Percentiles rank a stretch among this genome's conserved stretches.
Evolutionary conservation across 1,140 invertebrate species (phyloP).

Genomic region (Dufourea novaeangliae): DNA sequence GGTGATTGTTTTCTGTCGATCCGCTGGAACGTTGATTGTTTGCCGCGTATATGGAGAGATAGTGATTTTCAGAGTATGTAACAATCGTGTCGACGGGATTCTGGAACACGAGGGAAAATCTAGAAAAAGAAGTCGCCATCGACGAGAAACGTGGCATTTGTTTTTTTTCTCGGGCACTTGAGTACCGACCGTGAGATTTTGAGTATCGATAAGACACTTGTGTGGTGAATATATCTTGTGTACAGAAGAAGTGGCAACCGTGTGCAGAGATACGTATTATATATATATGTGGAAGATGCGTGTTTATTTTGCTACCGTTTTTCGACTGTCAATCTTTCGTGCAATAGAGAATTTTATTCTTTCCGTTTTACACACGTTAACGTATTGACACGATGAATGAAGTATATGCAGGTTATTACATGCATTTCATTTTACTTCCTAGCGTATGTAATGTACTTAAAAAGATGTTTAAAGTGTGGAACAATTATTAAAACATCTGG

Average conservation of each 20-base stretch:
- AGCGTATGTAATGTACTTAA: neutral
- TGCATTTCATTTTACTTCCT: too few relatives aligned
- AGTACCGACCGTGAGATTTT: neutral
- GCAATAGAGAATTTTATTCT: neutral
- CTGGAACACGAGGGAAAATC: neutral
- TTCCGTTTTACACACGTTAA: neutral
- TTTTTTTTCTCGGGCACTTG: neutral
- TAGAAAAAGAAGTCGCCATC: neutral
- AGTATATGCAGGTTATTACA: too few relatives aligned
- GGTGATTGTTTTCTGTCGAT: constrained; percentile 17
- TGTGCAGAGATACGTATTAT: neutral
- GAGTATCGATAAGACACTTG: constrained; percentile 23
- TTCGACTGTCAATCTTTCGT: neutral
- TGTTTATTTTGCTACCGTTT: neutral
- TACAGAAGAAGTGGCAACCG: constrained; percentile 6
- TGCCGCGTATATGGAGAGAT: constrained; percentile 11
- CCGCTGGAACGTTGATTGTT: constrained; percentile 33
- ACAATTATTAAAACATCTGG: too few relatives aligned
- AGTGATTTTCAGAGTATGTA: constrained; percentile 20
- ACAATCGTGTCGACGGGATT: neutral
- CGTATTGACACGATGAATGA: too few relatives aligned
- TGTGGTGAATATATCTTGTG: neutral
- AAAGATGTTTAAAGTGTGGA: too few relatives aligned
- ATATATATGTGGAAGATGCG: neutral
- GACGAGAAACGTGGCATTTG: neutral